Conservation (phyloP, 23 tunicate species). For the Diplosoma virens region DNA sequence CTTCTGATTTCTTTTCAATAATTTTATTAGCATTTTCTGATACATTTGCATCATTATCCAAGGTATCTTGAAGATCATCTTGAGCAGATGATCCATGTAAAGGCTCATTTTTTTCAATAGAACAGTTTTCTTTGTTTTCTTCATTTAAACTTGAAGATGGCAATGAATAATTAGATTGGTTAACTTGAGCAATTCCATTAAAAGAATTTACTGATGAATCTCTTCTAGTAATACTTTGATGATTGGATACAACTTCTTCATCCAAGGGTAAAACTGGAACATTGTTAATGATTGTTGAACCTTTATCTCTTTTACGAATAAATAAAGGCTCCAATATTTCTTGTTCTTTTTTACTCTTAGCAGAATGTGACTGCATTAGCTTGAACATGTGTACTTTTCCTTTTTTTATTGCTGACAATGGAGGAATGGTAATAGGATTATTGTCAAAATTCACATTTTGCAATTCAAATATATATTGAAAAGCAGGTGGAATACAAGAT, state of each 20-base stretch:
- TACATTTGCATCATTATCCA: neutral
- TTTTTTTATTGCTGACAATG: constrained; percentile 42
- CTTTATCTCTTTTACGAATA: neutral
- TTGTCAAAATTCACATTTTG: constrained; percentile 36
- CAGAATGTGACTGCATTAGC: constrained; percentile 45
- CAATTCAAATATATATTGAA: constrained; percentile 55
- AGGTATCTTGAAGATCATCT: neutral
- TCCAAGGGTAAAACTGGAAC: neutral
- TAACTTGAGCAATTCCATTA: neutral
- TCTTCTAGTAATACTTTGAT: too few species aligned
- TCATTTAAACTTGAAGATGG: neutral
- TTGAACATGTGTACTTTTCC: constrained; percentile 82
- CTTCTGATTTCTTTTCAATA: neutral
- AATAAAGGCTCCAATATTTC: constrained; percentile 24
- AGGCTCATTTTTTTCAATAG: neutral
- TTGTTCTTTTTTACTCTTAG: constrained; percentile 32
- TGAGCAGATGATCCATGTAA: neutral
- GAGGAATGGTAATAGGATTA: constrained; percentile 68
- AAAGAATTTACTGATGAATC: too few species aligned
- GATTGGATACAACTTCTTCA: neutral
- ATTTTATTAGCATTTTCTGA: neutral
- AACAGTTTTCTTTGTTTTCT: neutral
- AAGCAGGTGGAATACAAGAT: constrained; percentile 51
- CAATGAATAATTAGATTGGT: neutral
- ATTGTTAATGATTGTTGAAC: neutral